These are phyloP conservation scores for Oenanthe melanoleuca DNA, from an alignment of 2,113 vertebrate genomes.

Conservation along the genomic window DNA sequence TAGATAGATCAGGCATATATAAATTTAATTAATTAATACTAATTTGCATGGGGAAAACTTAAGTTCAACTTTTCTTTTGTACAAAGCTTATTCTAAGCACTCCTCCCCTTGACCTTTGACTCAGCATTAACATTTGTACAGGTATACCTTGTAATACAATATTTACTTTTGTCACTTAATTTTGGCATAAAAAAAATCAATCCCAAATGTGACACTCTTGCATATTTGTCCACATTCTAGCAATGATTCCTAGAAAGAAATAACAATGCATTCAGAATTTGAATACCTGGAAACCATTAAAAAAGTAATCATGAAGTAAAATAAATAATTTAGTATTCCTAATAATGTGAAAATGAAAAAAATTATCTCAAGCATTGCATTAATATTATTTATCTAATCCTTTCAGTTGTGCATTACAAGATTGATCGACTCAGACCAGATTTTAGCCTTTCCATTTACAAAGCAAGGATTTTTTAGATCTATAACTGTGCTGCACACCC, in stretches of 20 bases:
- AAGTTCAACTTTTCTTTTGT: background rate
- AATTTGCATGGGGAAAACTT: background rate
- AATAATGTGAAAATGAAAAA: background rate
- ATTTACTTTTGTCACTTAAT: background rate
- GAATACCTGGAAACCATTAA: background rate
- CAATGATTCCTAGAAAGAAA: background rate
- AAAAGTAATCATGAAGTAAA: background rate
- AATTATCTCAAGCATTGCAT: background rate
- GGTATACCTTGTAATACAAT: background rate
- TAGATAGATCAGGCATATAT: background rate
- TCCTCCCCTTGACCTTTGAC: background rate
- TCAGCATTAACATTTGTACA: background rate
- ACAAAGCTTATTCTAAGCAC: background rate
- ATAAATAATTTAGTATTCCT: background rate
- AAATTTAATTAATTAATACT: background rate
- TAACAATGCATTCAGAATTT: background rate
- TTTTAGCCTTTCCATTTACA: background rate
- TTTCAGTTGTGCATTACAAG: background rate
- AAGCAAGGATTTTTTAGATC: background rate
- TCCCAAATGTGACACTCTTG: background rate
- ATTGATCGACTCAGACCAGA: background rate
- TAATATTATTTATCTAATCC: background rate
- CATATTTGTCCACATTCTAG: background rate
- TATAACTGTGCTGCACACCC: conserved; percentile 2
- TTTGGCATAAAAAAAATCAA: background rate